These are phyloP conservation scores for Pollenia labialis DNA, from an alignment of 2,888 invertebrate species.

Conservation along the genomic window DNA sequence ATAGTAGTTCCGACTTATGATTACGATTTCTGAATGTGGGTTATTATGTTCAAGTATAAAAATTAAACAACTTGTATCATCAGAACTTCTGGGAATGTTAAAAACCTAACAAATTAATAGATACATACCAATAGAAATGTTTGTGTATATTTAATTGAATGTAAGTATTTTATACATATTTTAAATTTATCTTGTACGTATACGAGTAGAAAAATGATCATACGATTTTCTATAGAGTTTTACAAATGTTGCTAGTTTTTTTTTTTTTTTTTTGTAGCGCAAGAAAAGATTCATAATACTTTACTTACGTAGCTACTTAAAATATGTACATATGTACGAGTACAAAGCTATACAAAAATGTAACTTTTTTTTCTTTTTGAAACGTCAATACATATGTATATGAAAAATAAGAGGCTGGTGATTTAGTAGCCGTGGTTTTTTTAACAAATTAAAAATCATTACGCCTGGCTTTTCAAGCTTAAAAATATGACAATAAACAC, in stretches of 20 bases:
- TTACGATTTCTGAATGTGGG: no score
- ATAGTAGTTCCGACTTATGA: no score
- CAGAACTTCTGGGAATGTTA: no score
- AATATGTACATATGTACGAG: slow-evolving; percentile 29
- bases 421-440: slow-evolving; percentile 38
- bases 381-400: slow-evolving; percentile 40
- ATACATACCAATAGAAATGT: not conserved
- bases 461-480: no score
- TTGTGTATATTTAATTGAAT: not conserved
- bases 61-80: no score
- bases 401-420: slow-evolving; percentile 45
- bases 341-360: slow-evolving; percentile 19
- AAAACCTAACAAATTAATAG: not conserved
- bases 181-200: slow-evolving; percentile 44
- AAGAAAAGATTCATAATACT: not conserved
- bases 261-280: slow-evolving; percentile 3
- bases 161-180: slow-evolving; percentile 42
- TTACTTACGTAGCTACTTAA: slow-evolving; percentile 56
- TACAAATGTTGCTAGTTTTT: slow-evolving; percentile 13
- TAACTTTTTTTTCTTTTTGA: slow-evolving; percentile 15
- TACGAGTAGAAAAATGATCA: slow-evolving; percentile 33
- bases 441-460: no score
- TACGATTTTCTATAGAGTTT: slow-evolving; percentile 27
- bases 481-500: no score
- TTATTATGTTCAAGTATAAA: no score